Evolutionary conservation across 2,888 invertebrate species (phyloP).

Genomic region (Baronia brevicornis): DNA sequence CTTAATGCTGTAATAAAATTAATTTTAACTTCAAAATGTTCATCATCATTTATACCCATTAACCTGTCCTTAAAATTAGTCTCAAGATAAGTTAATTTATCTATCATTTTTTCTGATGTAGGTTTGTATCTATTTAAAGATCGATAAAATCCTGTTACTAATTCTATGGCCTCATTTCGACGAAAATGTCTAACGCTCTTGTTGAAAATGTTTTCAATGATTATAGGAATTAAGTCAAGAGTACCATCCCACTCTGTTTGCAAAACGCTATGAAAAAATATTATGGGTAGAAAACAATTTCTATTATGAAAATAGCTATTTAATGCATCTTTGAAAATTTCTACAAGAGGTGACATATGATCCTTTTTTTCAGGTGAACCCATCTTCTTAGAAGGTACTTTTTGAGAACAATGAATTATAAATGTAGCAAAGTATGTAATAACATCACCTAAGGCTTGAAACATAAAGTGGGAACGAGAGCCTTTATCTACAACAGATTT

Average conservation of each 20-base stretch:
- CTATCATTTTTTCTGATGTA: conserved; percentile 35
- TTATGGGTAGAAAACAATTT: conserved; percentile 78
- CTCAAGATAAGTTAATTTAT: conserved; percentile 59
- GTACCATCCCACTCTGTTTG: conserved; percentile 80
- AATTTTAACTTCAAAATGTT: conserved; percentile 66
- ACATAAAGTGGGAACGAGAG: conserved; percentile 76
- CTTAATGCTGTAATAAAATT: conserved; percentile 74
- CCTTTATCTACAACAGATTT: conserved; percentile 78
- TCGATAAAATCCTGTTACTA: conserved; percentile 79
- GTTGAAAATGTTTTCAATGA: conserved; percentile 78
- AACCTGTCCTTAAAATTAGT: conserved; percentile 56
- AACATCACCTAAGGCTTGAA: conserved; percentile 80
- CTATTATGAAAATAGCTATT: conserved; percentile 78
- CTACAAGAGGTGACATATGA: conserved; percentile 46
- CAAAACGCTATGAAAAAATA: conserved; percentile 79
- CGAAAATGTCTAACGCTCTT: conserved; percentile 78
- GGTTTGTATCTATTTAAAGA: conserved; percentile 71
- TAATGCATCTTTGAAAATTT: conserved; percentile 71
- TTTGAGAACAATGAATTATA: conserved; percentile 77
- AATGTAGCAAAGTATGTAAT: conserved; percentile 79
- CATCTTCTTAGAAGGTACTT: conserved; percentile 41
- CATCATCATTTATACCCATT: conserved; percentile 44
- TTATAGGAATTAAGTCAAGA: conserved; percentile 72
- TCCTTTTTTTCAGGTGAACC: conserved; percentile 49
- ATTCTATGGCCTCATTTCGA: conserved; percentile 79